phyloP scores from a whole-genome alignment of 2,888 invertebrate species.

The Apamea sordens region DNA sequence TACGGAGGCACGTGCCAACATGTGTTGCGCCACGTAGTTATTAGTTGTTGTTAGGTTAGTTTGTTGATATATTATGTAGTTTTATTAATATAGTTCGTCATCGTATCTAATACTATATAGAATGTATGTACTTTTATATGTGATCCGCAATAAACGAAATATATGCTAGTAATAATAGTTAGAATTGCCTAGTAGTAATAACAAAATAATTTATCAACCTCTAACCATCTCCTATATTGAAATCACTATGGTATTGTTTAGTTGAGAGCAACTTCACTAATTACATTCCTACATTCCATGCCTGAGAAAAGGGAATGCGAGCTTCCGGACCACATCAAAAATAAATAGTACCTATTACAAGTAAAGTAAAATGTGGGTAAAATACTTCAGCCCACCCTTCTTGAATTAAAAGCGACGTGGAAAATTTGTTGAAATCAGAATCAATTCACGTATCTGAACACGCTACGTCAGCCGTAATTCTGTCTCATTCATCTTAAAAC shows the following conservation, averaged over 20 bases:
- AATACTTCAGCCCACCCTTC: neutral
- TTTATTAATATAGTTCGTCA: neutral
- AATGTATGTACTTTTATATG: no score
- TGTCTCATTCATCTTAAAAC: conserved; percentile 10
- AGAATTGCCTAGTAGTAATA: neutral
- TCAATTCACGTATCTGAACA: conserved; percentile 2
- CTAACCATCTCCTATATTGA: neutral
- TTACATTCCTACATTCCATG: neutral
- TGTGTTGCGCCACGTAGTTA: neutral
- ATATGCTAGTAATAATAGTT: neutral
- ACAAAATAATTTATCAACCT: neutral
- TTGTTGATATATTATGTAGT: neutral
- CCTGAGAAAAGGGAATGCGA: neutral
- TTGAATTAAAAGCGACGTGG: neutral
- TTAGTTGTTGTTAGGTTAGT: neutral
- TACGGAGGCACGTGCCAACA: no score
- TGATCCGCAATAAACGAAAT: no score
- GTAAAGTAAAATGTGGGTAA: conserved; percentile 2
- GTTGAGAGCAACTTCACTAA: neutral
- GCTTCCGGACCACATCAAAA: neutral
- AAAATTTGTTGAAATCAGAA: neutral
- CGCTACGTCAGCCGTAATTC: neutral
- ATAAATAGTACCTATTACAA: neutral
- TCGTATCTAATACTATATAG: neutral
- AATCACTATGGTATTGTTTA: no score